These are phyloP conservation scores for Zonitis immaculata DNA, from an alignment of 2,888 invertebrate species.

Conservation along the genomic window DNA sequence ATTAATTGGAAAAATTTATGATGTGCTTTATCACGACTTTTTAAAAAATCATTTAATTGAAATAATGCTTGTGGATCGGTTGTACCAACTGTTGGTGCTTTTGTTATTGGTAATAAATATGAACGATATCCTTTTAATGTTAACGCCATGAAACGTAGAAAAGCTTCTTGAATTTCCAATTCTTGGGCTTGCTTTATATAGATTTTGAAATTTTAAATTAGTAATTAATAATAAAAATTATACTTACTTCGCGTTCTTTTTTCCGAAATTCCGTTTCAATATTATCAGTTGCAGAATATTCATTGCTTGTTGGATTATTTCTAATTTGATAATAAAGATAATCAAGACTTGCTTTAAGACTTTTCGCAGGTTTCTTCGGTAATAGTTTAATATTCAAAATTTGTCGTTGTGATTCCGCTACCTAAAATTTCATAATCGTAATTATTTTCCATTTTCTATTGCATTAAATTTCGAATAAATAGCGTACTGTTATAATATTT, in stretches of 20 bases:
- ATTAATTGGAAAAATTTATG: slow-evolving; percentile 85
- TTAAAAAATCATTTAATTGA: slow-evolving; percentile 84
- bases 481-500: slow-evolving; percentile 80
- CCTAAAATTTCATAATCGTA: too few species aligned
- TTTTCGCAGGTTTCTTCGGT: slow-evolving; percentile 82
- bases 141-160: slow-evolving; percentile 90
- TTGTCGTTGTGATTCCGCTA: slow-evolving; percentile 83
- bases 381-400: slow-evolving; percentile 69
- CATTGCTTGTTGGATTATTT: slow-evolving; percentile 36
- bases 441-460: too few species aligned
- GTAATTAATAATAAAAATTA: too few species aligned
- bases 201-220: too few species aligned
- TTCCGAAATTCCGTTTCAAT: slow-evolving; percentile 79
- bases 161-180: slow-evolving; percentile 94
- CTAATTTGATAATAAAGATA: slow-evolving; percentile 63
- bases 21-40: slow-evolving; percentile 83
- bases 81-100: slow-evolving; percentile 87
- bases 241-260: slow-evolving; percentile 75
- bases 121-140: slow-evolving; percentile 86
- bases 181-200: slow-evolving; percentile 87
- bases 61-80: slow-evolving; percentile 95
- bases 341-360: slow-evolving; percentile 74
- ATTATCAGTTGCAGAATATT: slow-evolving; percentile 31
- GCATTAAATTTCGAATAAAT: slow-evolving; percentile 12
- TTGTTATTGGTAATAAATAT: slow-evolving; percentile 86